Evolutionary conservation across 2,113 vertebrate genomes (phyloP).

Genomic region (Columbina picui): DNA sequence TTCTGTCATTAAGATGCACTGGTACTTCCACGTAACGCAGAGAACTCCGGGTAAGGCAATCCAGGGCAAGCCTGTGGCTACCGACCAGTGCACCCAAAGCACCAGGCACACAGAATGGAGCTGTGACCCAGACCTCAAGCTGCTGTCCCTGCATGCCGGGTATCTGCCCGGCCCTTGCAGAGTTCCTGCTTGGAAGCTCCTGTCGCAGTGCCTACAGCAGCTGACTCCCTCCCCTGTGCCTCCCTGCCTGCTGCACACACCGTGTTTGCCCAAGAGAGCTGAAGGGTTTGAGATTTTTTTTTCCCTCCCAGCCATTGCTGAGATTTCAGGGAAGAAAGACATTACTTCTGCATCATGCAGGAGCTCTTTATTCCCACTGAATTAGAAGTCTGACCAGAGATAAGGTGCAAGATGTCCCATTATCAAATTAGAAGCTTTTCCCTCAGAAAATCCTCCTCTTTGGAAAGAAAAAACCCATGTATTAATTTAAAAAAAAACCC

Average conservation of each 20-base stretch:
- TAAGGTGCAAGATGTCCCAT: neutral
- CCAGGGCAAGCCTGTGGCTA: neutral
- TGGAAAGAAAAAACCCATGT: accelerated
- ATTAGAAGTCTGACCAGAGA: neutral
- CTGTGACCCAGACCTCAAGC: neutral
- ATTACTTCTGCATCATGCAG: neutral
- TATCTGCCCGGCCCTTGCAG: neutral
- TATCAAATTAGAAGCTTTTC: neutral
- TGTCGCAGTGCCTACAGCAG: neutral
- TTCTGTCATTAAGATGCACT: neutral
- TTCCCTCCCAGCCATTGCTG: neutral
- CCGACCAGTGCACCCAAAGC: neutral
- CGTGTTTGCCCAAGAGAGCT: accelerated
- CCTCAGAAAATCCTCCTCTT: neutral
- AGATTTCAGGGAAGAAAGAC: neutral
- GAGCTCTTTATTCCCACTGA: neutral
- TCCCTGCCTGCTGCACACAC: neutral
- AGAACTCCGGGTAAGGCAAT: neutral
- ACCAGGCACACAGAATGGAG: accelerated
- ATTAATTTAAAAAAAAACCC: neutral
- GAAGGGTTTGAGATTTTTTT: neutral
- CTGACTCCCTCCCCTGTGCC: accelerated
- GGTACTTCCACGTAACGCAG: neutral
- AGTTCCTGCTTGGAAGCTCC: neutral
- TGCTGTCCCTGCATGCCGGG: neutral